A percentile compares a stretch with the other conserved stretches of the same genome.
These are phyloP conservation scores for Chaetophractus vellerosus DNA, from an alignment of 2,797 vertebrate species.

Conservation along the genomic window DNA sequence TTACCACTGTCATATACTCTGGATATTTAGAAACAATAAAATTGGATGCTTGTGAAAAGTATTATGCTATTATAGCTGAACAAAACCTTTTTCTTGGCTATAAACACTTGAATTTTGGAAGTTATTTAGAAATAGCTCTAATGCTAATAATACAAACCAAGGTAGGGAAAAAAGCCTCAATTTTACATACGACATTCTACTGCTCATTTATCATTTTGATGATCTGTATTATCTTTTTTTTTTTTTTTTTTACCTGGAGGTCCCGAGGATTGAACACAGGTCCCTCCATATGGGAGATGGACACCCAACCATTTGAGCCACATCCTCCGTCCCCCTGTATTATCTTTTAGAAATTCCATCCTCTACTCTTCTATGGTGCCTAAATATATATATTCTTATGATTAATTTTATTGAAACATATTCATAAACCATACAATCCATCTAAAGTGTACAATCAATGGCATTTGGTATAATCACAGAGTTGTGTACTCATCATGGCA, in stretches of 20 bases:
- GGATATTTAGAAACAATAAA: conserved; percentile 48
- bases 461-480: too few species aligned
- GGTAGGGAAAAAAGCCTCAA: conserved; percentile 43
- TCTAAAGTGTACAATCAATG: too few species aligned
- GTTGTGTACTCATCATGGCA: too few species aligned
- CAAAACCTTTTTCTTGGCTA: conserved; percentile 41
- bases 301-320: too few species aligned
- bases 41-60: background rate
- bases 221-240: conserved; percentile 49
- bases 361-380: background rate
- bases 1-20: background rate
- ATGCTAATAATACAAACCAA: conserved; percentile 26
- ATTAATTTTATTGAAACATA: too few species aligned
- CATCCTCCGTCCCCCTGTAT: too few species aligned
- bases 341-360: conserved; percentile 61
- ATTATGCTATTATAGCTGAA: background rate
- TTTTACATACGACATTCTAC: conserved; percentile 68
- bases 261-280: too few species aligned
- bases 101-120: conserved; percentile 61
- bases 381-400: background rate
- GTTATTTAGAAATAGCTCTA: conserved; percentile 58
- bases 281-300: too few species aligned
- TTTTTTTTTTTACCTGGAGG: too few species aligned
- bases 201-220: conserved; percentile 51
- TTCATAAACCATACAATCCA: too few species aligned